These are phyloP conservation scores for Chaetogeoica ovagalla DNA, from an alignment of 2,888 invertebrate genomes.

Conservation along the genomic window DNA sequence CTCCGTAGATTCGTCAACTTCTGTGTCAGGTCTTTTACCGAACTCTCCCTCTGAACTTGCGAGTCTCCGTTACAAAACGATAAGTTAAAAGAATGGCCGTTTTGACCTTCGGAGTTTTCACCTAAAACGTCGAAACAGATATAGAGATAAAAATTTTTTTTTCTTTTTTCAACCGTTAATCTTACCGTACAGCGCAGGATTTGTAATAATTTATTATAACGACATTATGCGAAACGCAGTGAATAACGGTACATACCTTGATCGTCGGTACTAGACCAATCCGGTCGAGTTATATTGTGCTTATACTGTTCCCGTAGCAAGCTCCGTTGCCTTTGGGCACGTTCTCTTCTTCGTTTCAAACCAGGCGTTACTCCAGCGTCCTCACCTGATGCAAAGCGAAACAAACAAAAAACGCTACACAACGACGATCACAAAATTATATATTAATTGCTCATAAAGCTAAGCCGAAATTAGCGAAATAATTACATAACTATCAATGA, in stretches of 20 bases:
- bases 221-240: neutral
- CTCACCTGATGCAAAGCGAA: constrained; percentile 51
- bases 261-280: constrained; percentile 54
- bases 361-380: constrained; percentile 81
- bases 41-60: constrained; percentile 66
- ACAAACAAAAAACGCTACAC: constrained; percentile 31
- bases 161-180: neutral
- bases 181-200: neutral
- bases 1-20: constrained; percentile 69
- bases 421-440: constrained; percentile 35
- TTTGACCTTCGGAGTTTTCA: constrained; percentile 48
- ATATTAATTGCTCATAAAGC: constrained; percentile 20
- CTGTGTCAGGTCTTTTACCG: constrained; percentile 86
- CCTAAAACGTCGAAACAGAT: constrained; percentile 7
- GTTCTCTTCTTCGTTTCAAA: constrained; percentile 71
- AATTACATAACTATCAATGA: neutral
- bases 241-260: constrained; percentile 45
- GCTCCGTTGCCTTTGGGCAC: constrained; percentile 81
- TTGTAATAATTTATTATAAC: neutral
- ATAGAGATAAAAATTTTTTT: neutral
- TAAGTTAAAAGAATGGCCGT: constrained; percentile 28
- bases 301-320: constrained; percentile 83
- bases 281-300: constrained; percentile 57
- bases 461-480: constrained; percentile 26
- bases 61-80: constrained; percentile 53